Percentiles rank a stretch among this genome's conserved stretches.
phyloP scores from a whole-genome alignment of 2,113 vertebrate species.

The Caranx melampygus region DNA sequence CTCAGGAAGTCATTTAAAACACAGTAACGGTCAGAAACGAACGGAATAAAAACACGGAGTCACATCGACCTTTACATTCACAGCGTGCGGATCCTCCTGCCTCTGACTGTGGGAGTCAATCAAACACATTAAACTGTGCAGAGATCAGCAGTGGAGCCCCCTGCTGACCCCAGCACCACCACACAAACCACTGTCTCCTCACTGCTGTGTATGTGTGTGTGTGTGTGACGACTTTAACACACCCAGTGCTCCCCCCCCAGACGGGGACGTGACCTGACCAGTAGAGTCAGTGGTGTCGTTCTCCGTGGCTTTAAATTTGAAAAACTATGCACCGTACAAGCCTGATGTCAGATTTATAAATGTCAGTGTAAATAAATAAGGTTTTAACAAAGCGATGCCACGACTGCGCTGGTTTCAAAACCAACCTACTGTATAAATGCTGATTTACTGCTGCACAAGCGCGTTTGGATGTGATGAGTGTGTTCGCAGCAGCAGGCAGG shows the following conservation, averaged over 20 bases:
- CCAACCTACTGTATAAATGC: not conserved
- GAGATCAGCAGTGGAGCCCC: not conserved
- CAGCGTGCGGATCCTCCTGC: not conserved
- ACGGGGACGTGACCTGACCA: not conserved
- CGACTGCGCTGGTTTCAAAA: not conserved
- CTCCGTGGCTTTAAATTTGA: not conserved
- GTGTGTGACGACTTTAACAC: not conserved
- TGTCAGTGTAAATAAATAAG: not conserved
- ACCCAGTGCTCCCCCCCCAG: not conserved
- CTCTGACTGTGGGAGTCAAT: too few relatives aligned
- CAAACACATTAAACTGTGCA: too few relatives aligned
- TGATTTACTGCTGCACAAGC: not conserved
- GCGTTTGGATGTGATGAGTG: not conserved
- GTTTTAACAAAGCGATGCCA: not conserved
- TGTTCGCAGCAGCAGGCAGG: slow-evolving; percentile 62
- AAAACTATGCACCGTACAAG: not conserved
- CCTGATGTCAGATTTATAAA: not conserved
- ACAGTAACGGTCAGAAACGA: not conserved
- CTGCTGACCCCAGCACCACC: not conserved
- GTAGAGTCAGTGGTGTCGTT: not conserved
- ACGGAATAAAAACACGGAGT: too few relatives aligned
- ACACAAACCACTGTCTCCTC: not conserved
- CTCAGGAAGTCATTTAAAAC: not conserved
- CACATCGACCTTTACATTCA: not conserved
- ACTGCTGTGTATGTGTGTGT: not conserved